These are phyloP conservation scores for Capra hircus DNA, from an alignment of 2,113 vertebrate species.

Conservation along the genomic window DNA sequence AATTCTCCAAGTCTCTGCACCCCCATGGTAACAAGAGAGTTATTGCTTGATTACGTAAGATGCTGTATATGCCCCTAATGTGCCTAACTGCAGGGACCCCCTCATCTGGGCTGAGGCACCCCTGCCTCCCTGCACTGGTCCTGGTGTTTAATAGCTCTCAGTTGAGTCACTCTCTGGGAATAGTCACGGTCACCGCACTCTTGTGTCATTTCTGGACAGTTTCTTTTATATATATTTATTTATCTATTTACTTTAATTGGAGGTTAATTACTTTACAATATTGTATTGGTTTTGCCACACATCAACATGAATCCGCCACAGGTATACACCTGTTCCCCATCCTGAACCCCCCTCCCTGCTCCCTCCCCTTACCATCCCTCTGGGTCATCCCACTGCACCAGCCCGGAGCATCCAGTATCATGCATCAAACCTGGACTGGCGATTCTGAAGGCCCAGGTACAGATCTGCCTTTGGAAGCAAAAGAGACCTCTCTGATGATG, in stretches of 20 bases:
- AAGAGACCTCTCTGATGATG: not conserved
- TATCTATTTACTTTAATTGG: no score
- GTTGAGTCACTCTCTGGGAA: not conserved
- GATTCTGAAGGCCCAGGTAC: not conserved
- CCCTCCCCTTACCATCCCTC: no score
- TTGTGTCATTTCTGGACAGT: not conserved
- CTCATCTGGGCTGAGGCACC: not conserved
- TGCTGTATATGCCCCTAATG: fast-evolving
- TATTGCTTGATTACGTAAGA: not conserved
- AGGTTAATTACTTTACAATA: no score
- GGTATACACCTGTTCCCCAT: no score
- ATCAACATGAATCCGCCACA: no score
- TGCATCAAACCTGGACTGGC: no score
- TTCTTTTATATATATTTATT: not conserved
- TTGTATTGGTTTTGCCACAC: no score
- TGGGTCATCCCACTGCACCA: no score
- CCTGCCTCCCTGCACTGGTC: not conserved
- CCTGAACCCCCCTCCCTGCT: no score
- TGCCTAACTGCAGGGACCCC: not conserved
- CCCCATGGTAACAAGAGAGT: not conserved
- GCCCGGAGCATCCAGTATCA: no score
- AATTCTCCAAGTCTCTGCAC: not conserved
- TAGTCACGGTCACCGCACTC: fast-evolving
- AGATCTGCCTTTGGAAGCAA: not conserved
- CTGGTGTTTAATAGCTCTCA: not conserved